Conservation (phyloP, 2,113 vertebrate species). For the Petrocephalus zakoni region DNA sequence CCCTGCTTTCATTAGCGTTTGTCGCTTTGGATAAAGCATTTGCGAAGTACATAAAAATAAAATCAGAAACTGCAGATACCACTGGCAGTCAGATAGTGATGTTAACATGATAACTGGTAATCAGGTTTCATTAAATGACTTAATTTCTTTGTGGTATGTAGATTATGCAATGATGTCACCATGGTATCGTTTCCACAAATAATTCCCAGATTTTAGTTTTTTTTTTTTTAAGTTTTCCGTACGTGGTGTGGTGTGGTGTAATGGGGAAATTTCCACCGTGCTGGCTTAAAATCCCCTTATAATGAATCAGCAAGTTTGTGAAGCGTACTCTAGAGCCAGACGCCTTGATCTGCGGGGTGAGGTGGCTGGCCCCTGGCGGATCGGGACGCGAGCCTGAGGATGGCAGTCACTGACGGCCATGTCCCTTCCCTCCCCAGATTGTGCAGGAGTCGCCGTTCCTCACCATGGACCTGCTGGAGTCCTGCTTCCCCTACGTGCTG, state of each 20-base stretch:
- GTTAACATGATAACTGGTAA: not conserved
- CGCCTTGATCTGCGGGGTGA: not conserved
- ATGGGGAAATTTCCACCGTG: not conserved
- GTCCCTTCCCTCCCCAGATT: conserved; percentile 62
- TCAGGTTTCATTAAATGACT: not conserved
- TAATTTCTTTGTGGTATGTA: not conserved
- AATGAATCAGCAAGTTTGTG: not conserved
- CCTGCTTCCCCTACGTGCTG: conserved; percentile 95
- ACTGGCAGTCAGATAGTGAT: not conserved
- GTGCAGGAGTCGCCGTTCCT: conserved; percentile 98
- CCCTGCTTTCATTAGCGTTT: not conserved
- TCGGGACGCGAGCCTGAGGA: not conserved
- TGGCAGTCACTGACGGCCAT: not conserved
- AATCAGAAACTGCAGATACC: not conserved
- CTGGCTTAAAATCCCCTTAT: not conserved
- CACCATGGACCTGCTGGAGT: conserved; percentile 98
- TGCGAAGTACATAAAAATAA: not conserved
- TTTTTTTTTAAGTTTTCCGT: too few species aligned
- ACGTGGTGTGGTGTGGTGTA: not conserved
- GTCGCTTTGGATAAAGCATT: not conserved
- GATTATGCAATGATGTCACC: not conserved
- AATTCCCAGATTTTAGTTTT: not conserved
- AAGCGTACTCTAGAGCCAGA: not conserved
- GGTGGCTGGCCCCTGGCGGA: not conserved
- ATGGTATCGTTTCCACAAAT: not conserved